These are phyloP conservation scores for Oligia latruncula DNA, from an alignment of 2,888 invertebrate genomes.

Conservation along the genomic window DNA sequence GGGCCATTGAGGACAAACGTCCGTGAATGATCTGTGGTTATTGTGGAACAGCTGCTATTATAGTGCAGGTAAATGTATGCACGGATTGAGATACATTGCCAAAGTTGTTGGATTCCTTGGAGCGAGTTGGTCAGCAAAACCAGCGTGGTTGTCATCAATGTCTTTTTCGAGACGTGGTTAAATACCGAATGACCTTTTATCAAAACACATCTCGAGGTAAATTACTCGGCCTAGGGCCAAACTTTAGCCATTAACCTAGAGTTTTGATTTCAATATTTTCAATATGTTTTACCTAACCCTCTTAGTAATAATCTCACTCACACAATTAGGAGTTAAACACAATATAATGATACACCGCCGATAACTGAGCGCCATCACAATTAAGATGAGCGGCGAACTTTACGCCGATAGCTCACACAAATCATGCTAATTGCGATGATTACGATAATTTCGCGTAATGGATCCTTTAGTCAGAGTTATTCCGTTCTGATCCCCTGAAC, in stretches of 20 bases:
- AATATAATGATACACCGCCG: neutral
- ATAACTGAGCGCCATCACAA: conserved; percentile 38
- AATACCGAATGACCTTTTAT: neutral
- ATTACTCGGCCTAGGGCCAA: too few relatives aligned
- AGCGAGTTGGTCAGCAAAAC: neutral
- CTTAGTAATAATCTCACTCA: neutral
- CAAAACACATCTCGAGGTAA: too few relatives aligned
- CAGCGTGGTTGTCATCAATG: neutral
- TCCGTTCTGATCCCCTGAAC: too few relatives aligned
- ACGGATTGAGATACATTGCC: neutral
- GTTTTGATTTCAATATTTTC: too few relatives aligned
- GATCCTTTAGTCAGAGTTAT: conserved; percentile 1
- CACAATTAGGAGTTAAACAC: conserved; percentile 8
- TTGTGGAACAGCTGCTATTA: conserved; percentile 24
- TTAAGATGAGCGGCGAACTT: conserved; percentile 26
- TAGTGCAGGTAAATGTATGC: neutral
- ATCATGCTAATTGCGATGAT: conserved; percentile 45
- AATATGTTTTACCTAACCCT: too few relatives aligned
- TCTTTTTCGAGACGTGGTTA: neutral
- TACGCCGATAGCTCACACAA: conserved; percentile 24
- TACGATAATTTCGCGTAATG: conserved; percentile 42
- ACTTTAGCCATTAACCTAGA: too few relatives aligned
- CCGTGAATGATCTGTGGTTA: conserved; percentile 59
- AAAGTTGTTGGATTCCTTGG: neutral
- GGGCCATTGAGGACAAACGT: conserved; percentile 43